These are phyloP conservation scores for Pandemis corylana DNA, from an alignment of 2,888 invertebrate species.

Conservation along the genomic window DNA sequence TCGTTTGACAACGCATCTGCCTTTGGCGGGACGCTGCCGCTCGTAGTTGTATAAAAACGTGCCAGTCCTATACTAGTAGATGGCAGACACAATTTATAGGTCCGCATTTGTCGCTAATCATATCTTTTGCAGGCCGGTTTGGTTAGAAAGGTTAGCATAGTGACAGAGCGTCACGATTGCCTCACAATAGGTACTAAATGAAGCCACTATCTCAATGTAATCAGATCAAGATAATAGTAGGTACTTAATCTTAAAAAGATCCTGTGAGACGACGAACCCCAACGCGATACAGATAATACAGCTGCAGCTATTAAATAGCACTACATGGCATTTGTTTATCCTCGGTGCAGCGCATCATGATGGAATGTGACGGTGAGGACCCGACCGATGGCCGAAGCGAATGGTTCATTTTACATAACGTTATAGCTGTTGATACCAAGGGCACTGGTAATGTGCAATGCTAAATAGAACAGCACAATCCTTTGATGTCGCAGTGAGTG, in stretches of 20 bases:
- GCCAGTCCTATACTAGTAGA: neutral
- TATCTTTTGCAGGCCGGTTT: neutral
- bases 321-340: neutral
- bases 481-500: neutral
- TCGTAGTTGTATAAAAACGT: neutral
- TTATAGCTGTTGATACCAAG: neutral
- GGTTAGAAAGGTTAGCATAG: neutral
- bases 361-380: neutral
- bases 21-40: neutral
- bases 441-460: conserved; percentile 1
- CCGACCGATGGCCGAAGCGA: neutral
- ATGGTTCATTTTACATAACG: conserved; percentile 1
- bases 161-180: neutral
- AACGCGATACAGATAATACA: neutral
- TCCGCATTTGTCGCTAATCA: neutral
- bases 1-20: neutral
- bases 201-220: neutral
- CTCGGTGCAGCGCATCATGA: neutral
- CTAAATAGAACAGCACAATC: neutral
- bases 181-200: neutral
- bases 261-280: neutral
- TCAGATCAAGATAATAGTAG: neutral
- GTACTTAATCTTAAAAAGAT: too few species aligned
- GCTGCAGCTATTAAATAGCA: neutral
- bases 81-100: neutral